Evolutionary conservation across 2,797 vertebrate genomes (phyloP).

Genomic region (Holocentrus rufus): DNA sequence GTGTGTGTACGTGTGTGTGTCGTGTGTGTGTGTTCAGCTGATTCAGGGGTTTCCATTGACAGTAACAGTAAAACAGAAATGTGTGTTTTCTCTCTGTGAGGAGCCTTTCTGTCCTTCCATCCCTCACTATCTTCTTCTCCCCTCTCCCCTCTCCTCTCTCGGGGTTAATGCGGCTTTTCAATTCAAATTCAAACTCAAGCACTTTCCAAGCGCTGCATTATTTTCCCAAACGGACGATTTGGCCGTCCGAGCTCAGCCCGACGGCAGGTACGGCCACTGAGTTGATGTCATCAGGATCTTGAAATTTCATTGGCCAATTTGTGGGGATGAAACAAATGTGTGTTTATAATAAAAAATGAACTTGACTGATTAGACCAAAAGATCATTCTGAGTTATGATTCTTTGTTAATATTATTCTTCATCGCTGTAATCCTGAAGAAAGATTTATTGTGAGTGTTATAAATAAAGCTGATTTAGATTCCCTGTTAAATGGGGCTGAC

Average conservation of each 20-base stretch:
- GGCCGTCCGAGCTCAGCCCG: constrained; percentile 12
- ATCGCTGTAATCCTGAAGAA: too few relatives aligned
- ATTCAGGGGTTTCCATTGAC: constrained; percentile 78
- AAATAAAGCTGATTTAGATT: neutral
- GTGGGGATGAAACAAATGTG: neutral
- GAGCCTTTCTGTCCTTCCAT: constrained; percentile 62
- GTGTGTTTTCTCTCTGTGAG: constrained; percentile 64
- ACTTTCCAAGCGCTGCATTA: constrained; percentile 55
- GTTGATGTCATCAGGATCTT: neutral
- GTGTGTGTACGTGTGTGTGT: constrained; percentile 43
- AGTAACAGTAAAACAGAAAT: constrained; percentile 75
- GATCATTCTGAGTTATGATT: neutral
- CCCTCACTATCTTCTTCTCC: constrained; percentile 55
- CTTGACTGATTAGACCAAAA: neutral
- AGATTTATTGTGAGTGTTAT: too few relatives aligned
- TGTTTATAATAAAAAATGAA: too few relatives aligned
- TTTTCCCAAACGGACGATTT: constrained; percentile 58
- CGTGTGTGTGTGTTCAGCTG: constrained; percentile 60
- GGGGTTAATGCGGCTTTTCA: constrained; percentile 69
- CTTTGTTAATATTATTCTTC: too few relatives aligned
- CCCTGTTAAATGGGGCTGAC: constrained; percentile 19
- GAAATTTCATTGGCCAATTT: constrained; percentile 26
- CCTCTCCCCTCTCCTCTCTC: constrained; percentile 40
- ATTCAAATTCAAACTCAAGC: constrained; percentile 68
- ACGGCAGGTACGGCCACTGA: constrained; percentile 33